Conservation (phyloP, 2,888 invertebrate species). For the Athalia circularis region DNA sequence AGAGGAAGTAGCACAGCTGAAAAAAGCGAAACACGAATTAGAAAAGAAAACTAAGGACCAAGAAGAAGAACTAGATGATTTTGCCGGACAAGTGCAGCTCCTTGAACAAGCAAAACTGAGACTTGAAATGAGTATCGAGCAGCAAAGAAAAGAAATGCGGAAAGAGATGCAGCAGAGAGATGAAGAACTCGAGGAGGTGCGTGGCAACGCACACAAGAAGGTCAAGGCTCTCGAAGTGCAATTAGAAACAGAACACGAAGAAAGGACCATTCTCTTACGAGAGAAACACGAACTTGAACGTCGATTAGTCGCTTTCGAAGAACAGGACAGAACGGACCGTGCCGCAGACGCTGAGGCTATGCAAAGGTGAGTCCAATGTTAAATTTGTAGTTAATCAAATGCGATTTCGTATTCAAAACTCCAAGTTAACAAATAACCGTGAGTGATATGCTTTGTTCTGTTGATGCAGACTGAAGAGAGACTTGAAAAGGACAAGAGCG, state of each 20-base stretch:
- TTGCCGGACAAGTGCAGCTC: conserved; percentile 92
- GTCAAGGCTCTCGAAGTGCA: conserved; percentile 94
- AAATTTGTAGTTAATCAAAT: background rate
- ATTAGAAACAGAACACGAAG: conserved; percentile 94
- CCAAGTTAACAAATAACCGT: background rate
- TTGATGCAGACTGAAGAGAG: conserved; percentile 84
- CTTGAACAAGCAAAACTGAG: conserved; percentile 95
- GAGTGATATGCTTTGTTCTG: conserved; percentile 23
- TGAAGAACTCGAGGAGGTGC: conserved; percentile 94
- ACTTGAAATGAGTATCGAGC: conserved; percentile 95
- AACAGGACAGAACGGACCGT: conserved; percentile 84
- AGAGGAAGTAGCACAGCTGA: conserved; percentile 88
- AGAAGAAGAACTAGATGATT: conserved; percentile 97
- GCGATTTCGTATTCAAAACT: background rate
- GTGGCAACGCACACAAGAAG: conserved; percentile 93
- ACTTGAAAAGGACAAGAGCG: conserved; percentile 92
- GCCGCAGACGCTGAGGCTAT: conserved; percentile 79
- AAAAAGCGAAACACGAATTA: conserved; percentile 90
- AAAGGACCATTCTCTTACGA: conserved; percentile 88
- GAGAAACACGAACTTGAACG: conserved; percentile 95
- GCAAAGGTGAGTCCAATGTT: conserved; percentile 62
- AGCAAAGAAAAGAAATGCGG: conserved; percentile 91
- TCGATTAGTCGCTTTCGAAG: conserved; percentile 86
- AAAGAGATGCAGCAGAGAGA: conserved; percentile 93
- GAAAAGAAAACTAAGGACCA: conserved; percentile 90